Evolutionary conservation across 2,888 invertebrate genomes (phyloP), one percentile per base, ranked within the genome.

Genomic region (Tetragonula carbonaria): DNA sequence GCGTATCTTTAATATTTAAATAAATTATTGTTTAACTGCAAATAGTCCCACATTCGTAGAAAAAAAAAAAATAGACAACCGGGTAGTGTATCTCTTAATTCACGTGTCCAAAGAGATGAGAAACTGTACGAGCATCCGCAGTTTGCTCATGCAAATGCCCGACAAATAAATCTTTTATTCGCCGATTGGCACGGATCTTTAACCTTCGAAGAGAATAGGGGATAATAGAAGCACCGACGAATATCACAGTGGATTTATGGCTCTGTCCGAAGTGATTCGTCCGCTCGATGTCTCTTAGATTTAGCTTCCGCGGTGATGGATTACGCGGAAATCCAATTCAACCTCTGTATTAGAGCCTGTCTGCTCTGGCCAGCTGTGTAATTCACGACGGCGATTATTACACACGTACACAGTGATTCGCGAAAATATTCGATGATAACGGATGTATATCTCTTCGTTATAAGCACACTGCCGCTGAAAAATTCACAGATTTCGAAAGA

Each of bases 271-370:
- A 33, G 72, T 65, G 77, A 82, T 74, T 77, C 77, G 57, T 66
- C 23, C 73, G 67, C 63, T 78, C 74, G 53, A 75, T 87, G 84
- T 84, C 76, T 70, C 74, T 78, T 80, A 63, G 62, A 76, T 84
- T 87, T 78, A 66, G 77, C 66, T 78, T 80, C 45, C 82, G 79
- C 33, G 21, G 72, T 78, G 86, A 87, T 80, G 83, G 86, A 71
- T 84, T 80, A 74, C 62, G 71, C 21, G 78, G 75, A 71, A 85
- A 87, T 79, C 72, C 68, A 71, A 84, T 87, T 79, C 68, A 45
- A 28, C 21, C 57, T 50, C 16, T 51, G 57, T n/a, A 65, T 70
- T 50, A 53, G 74, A 65, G 23, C 38, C 38, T 45, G 57, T 23
- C 57, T 53, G n/a, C 16, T 38, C 57, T 59, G 38, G 13, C 55